These are phyloP conservation scores for Lonchura striata DNA, from an alignment of 2,113 vertebrate genomes.

Conservation along the genomic window DNA sequence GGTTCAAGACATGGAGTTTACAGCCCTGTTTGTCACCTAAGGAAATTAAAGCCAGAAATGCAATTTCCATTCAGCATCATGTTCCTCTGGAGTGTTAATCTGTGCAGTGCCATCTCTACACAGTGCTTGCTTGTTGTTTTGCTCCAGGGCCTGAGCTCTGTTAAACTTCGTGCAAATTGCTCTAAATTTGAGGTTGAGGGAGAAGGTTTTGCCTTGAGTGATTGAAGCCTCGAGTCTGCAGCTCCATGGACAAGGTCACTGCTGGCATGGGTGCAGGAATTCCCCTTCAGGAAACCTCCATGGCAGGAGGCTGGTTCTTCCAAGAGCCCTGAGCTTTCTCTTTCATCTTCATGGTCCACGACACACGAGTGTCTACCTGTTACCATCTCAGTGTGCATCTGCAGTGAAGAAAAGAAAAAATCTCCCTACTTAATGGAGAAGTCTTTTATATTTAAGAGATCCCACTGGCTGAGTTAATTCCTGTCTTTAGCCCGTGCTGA, in stretches of 20 bases:
- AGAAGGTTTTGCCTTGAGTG: not conserved
- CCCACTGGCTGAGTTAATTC: not conserved
- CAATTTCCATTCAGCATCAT: not conserved
- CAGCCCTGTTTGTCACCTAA: not conserved
- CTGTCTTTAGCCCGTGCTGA: not conserved
- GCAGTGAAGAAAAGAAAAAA: not conserved
- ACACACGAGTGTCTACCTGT: fast-evolving
- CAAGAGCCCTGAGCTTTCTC: not conserved
- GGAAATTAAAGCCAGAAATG: not conserved
- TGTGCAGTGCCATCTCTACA: not conserved
- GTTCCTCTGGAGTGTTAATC: not conserved
- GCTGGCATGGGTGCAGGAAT: not conserved
- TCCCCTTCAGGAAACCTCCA: not conserved
- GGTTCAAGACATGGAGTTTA: not conserved
- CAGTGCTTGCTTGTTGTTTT: not conserved
- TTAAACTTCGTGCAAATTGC: not conserved
- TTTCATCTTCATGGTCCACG: not conserved
- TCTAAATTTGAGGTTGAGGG: not conserved
- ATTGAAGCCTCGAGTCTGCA: fast-evolving
- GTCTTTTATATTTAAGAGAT: not conserved
- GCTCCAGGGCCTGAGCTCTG: not conserved
- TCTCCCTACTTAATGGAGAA: not conserved
- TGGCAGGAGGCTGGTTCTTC: not conserved
- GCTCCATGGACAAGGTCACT: not conserved
- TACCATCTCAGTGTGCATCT: not conserved